phyloP scores from a whole-genome alignment of 2,888 invertebrate species.

The Anagyrus pseudococci region DNA sequence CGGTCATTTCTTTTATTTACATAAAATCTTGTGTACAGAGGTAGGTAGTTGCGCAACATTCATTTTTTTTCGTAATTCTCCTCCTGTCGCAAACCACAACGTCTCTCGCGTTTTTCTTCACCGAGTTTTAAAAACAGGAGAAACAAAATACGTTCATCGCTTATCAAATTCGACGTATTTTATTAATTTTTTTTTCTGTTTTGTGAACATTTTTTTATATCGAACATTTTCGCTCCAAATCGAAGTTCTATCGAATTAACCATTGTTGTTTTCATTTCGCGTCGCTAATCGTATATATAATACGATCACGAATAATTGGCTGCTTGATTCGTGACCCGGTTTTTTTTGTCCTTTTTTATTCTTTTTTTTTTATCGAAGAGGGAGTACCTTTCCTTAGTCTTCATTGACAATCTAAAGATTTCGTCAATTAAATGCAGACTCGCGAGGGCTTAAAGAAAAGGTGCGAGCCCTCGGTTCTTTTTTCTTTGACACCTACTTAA shows the following conservation, averaged over 20 bases:
- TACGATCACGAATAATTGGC: conserved; percentile 22
- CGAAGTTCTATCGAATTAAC: conserved; percentile 16
- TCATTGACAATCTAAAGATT: conserved; percentile 16
- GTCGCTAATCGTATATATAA: conserved; percentile 15
- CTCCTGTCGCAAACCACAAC: conserved; percentile 29
- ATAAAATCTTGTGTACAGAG: conserved; percentile 37
- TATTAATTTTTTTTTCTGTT: conserved; percentile 20
- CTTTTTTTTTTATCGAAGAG: conserved; percentile 24
- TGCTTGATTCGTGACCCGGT: conserved; percentile 27
- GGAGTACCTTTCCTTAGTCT: conserved; percentile 34
- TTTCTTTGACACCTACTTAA: neutral
- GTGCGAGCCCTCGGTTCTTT: neutral
- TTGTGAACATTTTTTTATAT: conserved; percentile 37
- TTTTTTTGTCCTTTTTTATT: no score
- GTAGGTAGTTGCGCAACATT: conserved; percentile 26
- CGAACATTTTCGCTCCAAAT: conserved; percentile 37
- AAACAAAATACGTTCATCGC: conserved; percentile 36
- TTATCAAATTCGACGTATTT: conserved; percentile 37
- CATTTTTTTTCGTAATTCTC: conserved; percentile 32
- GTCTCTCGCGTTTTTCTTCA: conserved; percentile 24
- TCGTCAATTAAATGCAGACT: conserved; percentile 34
- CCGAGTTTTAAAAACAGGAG: conserved; percentile 34
- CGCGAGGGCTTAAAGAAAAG: conserved; percentile 12
- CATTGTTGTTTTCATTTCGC: neutral
- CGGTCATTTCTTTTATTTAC: conserved; percentile 33